phyloP scores from a whole-genome alignment of 2,888 invertebrate genomes.

The Trissonchulus sp. region DNA sequence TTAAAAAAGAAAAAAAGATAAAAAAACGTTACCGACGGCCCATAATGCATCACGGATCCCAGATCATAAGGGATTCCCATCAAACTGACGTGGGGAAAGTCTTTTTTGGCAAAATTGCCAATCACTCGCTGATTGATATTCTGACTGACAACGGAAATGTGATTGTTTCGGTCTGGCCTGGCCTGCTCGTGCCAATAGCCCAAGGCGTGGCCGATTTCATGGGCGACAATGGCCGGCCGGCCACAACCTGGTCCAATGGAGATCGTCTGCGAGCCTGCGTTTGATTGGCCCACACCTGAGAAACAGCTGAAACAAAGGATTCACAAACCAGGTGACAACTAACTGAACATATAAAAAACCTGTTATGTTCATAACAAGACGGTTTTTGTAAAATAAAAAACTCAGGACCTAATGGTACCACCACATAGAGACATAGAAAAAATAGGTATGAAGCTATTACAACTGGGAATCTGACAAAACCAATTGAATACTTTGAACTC shows the following conservation, averaged over 20 bases:
- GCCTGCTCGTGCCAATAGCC: conserved; percentile 24
- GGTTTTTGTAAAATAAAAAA: too few species aligned
- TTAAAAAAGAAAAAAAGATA: too few species aligned
- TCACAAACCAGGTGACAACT: too few species aligned
- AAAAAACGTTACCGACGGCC: conserved; percentile 13
- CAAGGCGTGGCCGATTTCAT: conserved; percentile 23
- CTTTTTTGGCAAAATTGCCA: not conserved
- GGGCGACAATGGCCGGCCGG: conserved; percentile 11
- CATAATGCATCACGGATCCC: conserved; percentile 25
- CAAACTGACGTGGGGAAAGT: not conserved
- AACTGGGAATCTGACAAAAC: too few species aligned
- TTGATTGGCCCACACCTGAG: conserved; percentile 19
- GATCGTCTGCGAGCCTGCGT: conserved; percentile 21
- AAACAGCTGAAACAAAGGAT: conserved; percentile 26
- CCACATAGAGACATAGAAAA: too few species aligned
- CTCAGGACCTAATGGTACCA: too few species aligned
- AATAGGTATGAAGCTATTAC: too few species aligned
- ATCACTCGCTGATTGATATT: not conserved
- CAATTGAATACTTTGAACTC: too few species aligned
- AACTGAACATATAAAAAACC: too few species aligned
- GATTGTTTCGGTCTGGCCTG: not conserved
- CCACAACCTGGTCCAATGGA: conserved; percentile 25
- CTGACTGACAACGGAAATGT: not conserved
- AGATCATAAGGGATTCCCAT: conserved; percentile 17
- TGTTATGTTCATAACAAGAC: too few species aligned